A percentile compares a stretch with the other conserved stretches of the same genome.
Evolutionary conservation across 2,888 invertebrate species (phyloP).

Genomic region (Rotaria macrura): DNA sequence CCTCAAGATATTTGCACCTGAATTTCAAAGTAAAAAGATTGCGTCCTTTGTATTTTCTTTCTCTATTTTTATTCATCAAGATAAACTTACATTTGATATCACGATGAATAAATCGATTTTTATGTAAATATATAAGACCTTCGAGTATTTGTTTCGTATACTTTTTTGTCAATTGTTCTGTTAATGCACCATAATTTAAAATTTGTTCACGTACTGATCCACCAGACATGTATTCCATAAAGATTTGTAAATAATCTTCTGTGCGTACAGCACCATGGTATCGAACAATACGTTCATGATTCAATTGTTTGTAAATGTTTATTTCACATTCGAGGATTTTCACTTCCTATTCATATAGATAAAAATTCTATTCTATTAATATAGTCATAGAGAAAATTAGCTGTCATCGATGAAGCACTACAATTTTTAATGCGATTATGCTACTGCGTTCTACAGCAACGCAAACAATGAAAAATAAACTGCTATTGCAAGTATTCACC

Average conservation of each 20-base stretch:
- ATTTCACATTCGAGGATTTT: slow-evolving; percentile 51
- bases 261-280: slow-evolving; percentile 49
- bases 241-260: slow-evolving; percentile 47
- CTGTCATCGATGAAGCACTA: too few relatives aligned
- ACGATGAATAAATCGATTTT: slow-evolving; percentile 51
- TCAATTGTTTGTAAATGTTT: slow-evolving; percentile 47
- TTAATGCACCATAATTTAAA: slow-evolving; percentile 47
- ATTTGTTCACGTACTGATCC: slow-evolving; percentile 52
- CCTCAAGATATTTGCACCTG: slow-evolving; percentile 52
- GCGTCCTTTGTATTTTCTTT: too few relatives aligned
- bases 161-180: slow-evolving; percentile 45
- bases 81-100: slow-evolving; percentile 48
- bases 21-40: slow-evolving; percentile 8
- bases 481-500: too few relatives aligned
- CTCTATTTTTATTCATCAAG: neutral
- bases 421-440: too few relatives aligned
- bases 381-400: too few relatives aligned
- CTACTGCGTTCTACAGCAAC: too few relatives aligned
- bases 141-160: slow-evolving; percentile 51
- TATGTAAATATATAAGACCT: slow-evolving; percentile 51
- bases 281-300: slow-evolving; percentile 50
- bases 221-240: slow-evolving; percentile 54
- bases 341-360: slow-evolving; percentile 42
- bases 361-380: neutral
- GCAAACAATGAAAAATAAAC: too few relatives aligned